Base-by-base conservation (phyloP, 2,113 vertebrate species). In the Chamaea fasciata region DNA sequence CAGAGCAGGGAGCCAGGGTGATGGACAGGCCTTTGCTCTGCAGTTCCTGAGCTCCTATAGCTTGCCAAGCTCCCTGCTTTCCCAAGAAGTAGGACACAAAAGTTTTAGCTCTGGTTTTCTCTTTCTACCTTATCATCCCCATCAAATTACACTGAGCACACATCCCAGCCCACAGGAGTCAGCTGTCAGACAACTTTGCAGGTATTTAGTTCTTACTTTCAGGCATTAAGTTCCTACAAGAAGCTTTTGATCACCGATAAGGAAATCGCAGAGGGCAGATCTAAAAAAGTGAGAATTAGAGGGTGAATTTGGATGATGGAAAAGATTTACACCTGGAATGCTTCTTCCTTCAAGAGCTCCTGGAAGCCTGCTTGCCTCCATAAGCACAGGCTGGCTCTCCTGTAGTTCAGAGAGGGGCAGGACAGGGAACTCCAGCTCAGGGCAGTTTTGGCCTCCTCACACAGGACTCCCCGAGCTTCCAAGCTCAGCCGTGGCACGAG, bases 321-420 rank as follows among this genome's bases (percentile, higher is more conserved):
- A 41, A 78, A 42, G 33, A 57, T 30, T 28, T 19, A 3, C 79
- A 99, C 99, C 93, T 97, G 97, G 87, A 98, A 97, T 7, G 73
- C 69, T 22, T 97, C 85, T 50, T 87, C 87, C 63, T 90, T 92
- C 59, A 96, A 1, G 26, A 99, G 96, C 57, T 97, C 96, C 5
- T 62, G 92, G 87, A 99, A 98, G 10, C 17, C 22, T 10, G 77
- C 22, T n/a, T 98, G 97, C 57, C 64, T 98, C 99, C 99, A 99
- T 4, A 99, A 91, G 27, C 89, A 74, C 73, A 97, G 94, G 7
- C 98, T 98, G 0, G 98, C 97, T 57, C 64, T 97, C 37, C 30
- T 97, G 98, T 97, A 98, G 81, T 85, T 95, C 14, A 50, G 83
- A 1, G 77, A 69, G 35, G 89, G 52, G 53, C 93, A 95, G 0